Evolutionary conservation across 2,797 vertebrate genomes (phyloP), one percentile per base, ranked within the genome.

Genomic region (Chaenodraco wilsoni): DNA sequence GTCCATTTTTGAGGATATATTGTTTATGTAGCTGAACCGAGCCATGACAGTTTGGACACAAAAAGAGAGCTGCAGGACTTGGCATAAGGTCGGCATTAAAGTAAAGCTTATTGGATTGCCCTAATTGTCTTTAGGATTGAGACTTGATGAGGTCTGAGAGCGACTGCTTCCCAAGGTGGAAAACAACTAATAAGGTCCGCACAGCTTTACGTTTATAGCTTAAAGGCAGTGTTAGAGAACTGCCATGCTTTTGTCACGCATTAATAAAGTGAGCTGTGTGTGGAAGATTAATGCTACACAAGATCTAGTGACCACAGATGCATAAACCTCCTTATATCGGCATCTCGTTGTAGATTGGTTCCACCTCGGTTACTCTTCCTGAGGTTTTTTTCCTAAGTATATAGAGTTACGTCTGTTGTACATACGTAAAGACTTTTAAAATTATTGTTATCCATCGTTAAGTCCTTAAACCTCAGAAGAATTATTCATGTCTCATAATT

Each of bases 101-200:
- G 87, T 27, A 76, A 87, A 78, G 87, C 88, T 94, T 90, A 94
- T 93, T 92, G 91, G 92, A 94, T 94, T 94, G 91, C 82, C 89
- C 86, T 94, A 94, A 94, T 93, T 94, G 91, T 90, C 93, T 92
- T 88, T 90, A 77, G 91, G 92, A 84, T 89, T 85, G 91, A 90
- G 87, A 89, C 88, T 83, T 85, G 84, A 86, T 84, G 85, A 89
- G 83, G 84, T 89, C 87, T 89, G 81, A 86, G 79, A 88, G 75
- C 85, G 65, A 67, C 86, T 72, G 77, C 68, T 75, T 74, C 83
- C 80, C 72, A 82, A 85, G 85, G 83, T 88, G 78, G 83, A 88
- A 84, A 76, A 84, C 69, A 74, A 79, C 84, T 72, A 68, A 57
- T 73, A 69, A 61, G 57, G 74, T 84, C 68, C 37, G 49, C 79